Evolutionary conservation across 2,888 invertebrate species (phyloP), one percentile per base, ranked within the genome.

Genomic region (Elmis aenea): DNA sequence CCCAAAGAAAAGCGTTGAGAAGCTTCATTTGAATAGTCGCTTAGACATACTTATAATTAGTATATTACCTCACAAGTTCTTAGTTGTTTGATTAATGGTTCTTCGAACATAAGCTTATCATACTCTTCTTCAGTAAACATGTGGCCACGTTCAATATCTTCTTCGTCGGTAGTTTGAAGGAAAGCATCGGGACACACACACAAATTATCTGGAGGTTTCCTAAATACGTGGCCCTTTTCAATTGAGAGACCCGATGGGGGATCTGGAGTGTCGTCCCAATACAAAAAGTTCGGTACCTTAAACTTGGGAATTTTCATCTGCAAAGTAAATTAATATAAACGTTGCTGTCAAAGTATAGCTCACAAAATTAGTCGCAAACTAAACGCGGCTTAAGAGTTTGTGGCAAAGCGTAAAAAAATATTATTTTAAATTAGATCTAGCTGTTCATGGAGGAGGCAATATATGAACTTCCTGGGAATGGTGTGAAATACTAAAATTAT

Each of bases 81-180:
- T 4, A 83, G 66, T 30, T 69, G 64, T 55, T 77, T 79, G 5
- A 83, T 69, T 25, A 76, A 70, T 5, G 74, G 73, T 4, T 75
- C 73, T 60, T 81, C 81, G 48, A 80, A 82, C 61, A 78, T 77
- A 31, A 78, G 63, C 16, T 67, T 65, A 5, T 76, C 73, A 48
- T 71, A 79, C 44, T 79, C 76, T 33, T 78, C 77, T 15, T 73
- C 71, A 0, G 71, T 68, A 46, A 79, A 72, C 54, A 78, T 71
- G 35, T 77, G 79, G 11, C 73, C 74, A 26, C 72, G 70, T 13
- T 60, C 59, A 2, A 68, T 55, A 10, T 77, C 73, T 44, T 75
- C 73, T 13, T 45, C 45, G 3, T 42, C 42, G 1, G 51, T 43
- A 3, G 38, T 35, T n/a, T 32, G 33, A 21, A 61, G 26, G 50